These are phyloP conservation scores for Oreocharis arfaki DNA, from an alignment of 2,113 vertebrate species.

Conservation along the genomic window DNA sequence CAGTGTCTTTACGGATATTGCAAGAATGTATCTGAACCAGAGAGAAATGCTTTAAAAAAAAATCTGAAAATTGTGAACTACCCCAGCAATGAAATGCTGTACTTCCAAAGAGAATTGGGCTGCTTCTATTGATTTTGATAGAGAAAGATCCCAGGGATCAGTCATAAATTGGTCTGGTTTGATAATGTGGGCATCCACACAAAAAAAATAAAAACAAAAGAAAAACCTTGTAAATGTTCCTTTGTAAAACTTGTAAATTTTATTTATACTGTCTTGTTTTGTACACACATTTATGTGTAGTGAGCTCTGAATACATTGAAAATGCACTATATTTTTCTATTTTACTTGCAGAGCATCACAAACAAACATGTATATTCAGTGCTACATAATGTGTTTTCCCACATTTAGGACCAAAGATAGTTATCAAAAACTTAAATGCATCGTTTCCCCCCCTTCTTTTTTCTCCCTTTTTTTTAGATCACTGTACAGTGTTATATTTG, in stretches of 20 bases:
- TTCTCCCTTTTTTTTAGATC: slow-evolving; percentile 72
- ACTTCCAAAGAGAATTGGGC: slow-evolving; percentile 96
- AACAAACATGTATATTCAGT: slow-evolving; percentile 92
- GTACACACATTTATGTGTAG: slow-evolving; percentile 93
- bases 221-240: slow-evolving; percentile 88
- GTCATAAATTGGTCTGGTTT: slow-evolving; percentile 79
- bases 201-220: slow-evolving; percentile 62
- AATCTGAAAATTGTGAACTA: slow-evolving; percentile 77
- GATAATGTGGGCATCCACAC: slow-evolving; percentile 80
- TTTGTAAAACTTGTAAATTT: slow-evolving; percentile 99
- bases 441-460: slow-evolving; percentile 58
- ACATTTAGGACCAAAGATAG: slow-evolving; percentile 99
- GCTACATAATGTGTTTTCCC: slow-evolving; percentile 92
- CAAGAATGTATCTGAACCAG: slow-evolving; percentile 71
- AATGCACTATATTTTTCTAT: slow-evolving; percentile 99
- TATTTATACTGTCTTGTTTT: slow-evolving; percentile 97
- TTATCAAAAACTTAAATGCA: slow-evolving; percentile 83
- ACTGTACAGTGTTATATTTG: slow-evolving; percentile 92
- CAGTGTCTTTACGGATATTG: slow-evolving; percentile 66
- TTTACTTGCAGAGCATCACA: slow-evolving; percentile 91
- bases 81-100: slow-evolving; percentile 75
- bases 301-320: slow-evolving; percentile 98
- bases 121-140: slow-evolving; percentile 80
- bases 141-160: slow-evolving; percentile 82
- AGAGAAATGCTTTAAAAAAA: slow-evolving; percentile 75